Evolutionary conservation across 92 coral and sea anemone species (phyloP).

Genomic region (Meandrina meandrites): DNA sequence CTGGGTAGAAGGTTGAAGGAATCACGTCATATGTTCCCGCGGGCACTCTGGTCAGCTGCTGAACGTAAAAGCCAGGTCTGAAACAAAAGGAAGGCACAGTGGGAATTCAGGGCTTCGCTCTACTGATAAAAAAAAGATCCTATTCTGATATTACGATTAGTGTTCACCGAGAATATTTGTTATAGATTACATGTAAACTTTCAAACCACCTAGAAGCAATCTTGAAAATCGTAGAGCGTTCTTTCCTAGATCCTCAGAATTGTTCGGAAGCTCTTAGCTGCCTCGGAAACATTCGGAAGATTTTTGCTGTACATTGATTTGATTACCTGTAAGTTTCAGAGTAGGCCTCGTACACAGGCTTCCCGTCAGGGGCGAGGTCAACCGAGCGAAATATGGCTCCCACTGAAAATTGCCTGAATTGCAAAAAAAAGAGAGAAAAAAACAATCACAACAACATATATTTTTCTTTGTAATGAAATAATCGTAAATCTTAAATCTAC

Average conservation of each 20-base stretch:
- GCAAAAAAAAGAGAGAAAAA: background rate
- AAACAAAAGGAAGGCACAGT: slow-evolving; percentile 20
- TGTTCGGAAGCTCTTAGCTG: background rate
- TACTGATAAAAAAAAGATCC: too few species aligned
- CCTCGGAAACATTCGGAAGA: background rate
- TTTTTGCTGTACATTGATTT: background rate
- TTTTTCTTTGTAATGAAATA: background rate
- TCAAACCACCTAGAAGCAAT: background rate
- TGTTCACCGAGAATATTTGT: background rate
- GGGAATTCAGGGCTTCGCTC: background rate
- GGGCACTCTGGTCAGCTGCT: slow-evolving; percentile 88
- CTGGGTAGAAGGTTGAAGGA: slow-evolving; percentile 93
- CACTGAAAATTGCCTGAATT: slow-evolving; percentile 83
- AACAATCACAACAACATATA: background rate
- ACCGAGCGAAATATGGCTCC: slow-evolving; percentile 85
- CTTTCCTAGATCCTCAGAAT: background rate
- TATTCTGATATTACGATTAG: too few species aligned
- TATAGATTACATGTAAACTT: background rate
- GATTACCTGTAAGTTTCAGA: slow-evolving; percentile 90
- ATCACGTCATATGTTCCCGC: slow-evolving; percentile 91
- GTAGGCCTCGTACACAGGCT: slow-evolving; percentile 81
- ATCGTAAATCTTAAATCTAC: background rate
- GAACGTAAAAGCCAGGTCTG: slow-evolving; percentile 95
- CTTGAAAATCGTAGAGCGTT: background rate
- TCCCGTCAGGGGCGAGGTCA: slow-evolving; percentile 68